Percentiles rank a stretch among this genome's conserved stretches.
phyloP scores from a whole-genome alignment of 2,888 invertebrate species.

The Crematogaster levior region DNA sequence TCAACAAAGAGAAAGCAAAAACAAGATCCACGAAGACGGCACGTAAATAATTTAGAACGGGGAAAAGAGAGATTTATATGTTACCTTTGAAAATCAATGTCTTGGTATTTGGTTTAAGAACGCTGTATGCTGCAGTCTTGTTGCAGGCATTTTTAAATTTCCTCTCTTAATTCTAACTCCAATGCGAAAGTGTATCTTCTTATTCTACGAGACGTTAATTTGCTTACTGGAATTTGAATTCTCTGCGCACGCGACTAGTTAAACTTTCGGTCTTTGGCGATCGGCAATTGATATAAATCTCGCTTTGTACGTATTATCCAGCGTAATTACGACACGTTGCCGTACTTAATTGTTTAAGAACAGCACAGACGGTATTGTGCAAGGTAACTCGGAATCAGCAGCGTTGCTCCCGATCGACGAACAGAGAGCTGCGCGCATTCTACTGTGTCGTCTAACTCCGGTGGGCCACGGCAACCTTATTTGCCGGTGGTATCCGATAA shows the following conservation, averaged over 20 bases:
- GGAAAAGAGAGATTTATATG: background rate
- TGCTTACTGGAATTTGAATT: background rate
- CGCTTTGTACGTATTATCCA: constrained; percentile 6
- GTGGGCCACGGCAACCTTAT: constrained; percentile 48
- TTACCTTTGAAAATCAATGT: background rate
- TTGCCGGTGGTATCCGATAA: constrained; percentile 66
- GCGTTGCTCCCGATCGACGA: constrained; percentile 21
- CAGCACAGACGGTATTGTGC: constrained; percentile 1
- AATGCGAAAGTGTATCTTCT: background rate
- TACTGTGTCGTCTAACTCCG: constrained; percentile 25
- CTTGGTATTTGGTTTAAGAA: background rate
- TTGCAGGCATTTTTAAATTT: background rate
- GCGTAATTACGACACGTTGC: background rate
- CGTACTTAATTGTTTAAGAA: constrained; percentile 3
- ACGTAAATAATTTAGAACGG: background rate
- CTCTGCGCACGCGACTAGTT: background rate
- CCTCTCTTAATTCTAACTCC: background rate
- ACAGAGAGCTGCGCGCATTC: constrained; percentile 34
- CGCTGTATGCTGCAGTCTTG: background rate
- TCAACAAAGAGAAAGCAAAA: background rate
- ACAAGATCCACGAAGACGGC: background rate
- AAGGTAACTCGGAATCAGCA: constrained; percentile 22
- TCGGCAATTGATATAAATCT: constrained; percentile 18
- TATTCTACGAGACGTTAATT: background rate
- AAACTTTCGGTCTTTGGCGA: background rate